Evolutionary conservation across 2,888 invertebrate species (phyloP), one percentile per base, ranked within the genome.

Genomic region (Sialis lutaria): DNA sequence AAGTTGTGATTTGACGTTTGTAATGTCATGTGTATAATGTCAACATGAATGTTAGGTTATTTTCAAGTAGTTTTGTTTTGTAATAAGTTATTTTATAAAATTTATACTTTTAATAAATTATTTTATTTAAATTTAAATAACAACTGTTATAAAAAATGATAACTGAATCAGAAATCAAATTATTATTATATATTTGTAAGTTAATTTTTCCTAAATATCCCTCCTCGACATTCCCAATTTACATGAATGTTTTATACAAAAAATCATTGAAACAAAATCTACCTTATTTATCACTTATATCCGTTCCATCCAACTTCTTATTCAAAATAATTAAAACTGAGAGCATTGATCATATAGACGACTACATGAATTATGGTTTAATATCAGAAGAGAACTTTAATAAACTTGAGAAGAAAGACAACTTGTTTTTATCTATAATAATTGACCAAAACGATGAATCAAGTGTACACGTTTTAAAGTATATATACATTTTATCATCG

Each of bases 181-280:
- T 37, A 12, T 37, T 37, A 37, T 37, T 37, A 37, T 42, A 30
- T n/a, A 6, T 42, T 9, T 13, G 22, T 4, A 42, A 42, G 31
- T 8, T 42, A 6, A 10, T 22, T 30, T 42, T 30, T 48, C 56
- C 53, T 13, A 58, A 56, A 50, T 56, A 55, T 43, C 57, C 60
- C 9, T 51, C 56, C 2, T 55, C 57, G 53, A 56, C 56, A 53
- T 64, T 60, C 51, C 54, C 61, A 8, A 51, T 62, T 44, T 64
- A 60, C 49, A 62, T 65, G 62, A 57, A 60, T 46, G 42, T 57
- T 44, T 52, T 56, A 31, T 64, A 62, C 51, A 53, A 53, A 13
- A 56, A 55, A 31, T 12, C 46, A 48, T 45, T 42, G 35, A 44
- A 37, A 50, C 40, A n/a, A 40, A 44, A 9, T 50, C 31, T 41